Percentiles rank a stretch among this genome's conserved stretches.
Evolutionary conservation across 1,140 invertebrate genomes (phyloP).

Genomic region (Anagrus nilaparvatae): DNA sequence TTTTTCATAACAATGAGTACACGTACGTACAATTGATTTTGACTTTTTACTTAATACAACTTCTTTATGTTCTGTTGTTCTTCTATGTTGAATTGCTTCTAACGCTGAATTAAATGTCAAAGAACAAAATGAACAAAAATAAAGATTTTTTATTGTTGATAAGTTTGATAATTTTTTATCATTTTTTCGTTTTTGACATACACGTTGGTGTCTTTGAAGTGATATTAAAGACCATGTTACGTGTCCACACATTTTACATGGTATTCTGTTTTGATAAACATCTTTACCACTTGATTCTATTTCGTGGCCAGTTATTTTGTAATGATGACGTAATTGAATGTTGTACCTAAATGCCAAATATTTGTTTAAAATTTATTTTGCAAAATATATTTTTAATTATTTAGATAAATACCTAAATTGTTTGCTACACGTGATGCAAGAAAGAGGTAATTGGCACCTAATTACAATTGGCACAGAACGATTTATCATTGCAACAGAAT

Average conservation of each 20-base stretch:
- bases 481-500: slow-evolving; percentile 62
- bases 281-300: slow-evolving; percentile 45
- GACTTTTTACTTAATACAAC: slow-evolving; percentile 36
- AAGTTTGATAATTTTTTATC: too few relatives aligned
- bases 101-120: slow-evolving; percentile 49
- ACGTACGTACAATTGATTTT: slow-evolving; percentile 36
- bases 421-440: slow-evolving; percentile 50
- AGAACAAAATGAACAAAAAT: slow-evolving; percentile 57
- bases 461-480: slow-evolving; percentile 71
- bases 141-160: slow-evolving; percentile 28
- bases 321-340: slow-evolving; percentile 56
- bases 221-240: slow-evolving; percentile 50
- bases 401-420: slow-evolving; percentile 42
- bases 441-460: slow-evolving; percentile 51
- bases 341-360: slow-evolving; percentile 43
- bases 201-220: slow-evolving; percentile 51
- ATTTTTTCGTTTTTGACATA: slow-evolving; percentile 34
- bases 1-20: slow-evolving; percentile 48
- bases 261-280: slow-evolving; percentile 51
- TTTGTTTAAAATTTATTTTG: not conserved
- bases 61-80: slow-evolving; percentile 50
- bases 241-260: slow-evolving; percentile 48
- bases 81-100: slow-evolving; percentile 58
- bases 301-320: slow-evolving; percentile 43
- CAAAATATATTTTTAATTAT: not conserved